These are phyloP conservation scores for Hypsibius dujardini DNA, from an alignment of 1,140 invertebrate genomes.

Conservation along the genomic window DNA sequence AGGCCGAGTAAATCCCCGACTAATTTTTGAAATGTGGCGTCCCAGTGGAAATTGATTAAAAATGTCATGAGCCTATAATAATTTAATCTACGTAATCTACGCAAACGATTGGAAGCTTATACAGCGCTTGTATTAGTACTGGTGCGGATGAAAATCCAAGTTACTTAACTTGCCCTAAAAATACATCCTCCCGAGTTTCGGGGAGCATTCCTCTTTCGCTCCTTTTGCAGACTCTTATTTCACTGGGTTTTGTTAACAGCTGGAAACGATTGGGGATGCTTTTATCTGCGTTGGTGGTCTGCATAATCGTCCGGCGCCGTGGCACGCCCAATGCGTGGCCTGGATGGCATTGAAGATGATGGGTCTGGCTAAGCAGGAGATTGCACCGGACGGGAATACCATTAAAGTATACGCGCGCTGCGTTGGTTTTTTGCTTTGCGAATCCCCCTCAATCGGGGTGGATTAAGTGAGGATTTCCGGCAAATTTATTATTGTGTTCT, in stretches of 20 bases:
- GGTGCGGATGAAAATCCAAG: not conserved
- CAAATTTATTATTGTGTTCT: constrained; percentile 7
- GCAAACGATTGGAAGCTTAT: not conserved
- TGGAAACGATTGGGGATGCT: constrained; percentile 80
- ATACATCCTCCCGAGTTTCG: not conserved
- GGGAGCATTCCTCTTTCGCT: not conserved
- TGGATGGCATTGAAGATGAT: constrained; percentile 90
- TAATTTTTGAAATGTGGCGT: too few species aligned
- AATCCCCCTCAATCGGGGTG: not conserved
- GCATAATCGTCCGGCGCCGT: constrained; percentile 51
- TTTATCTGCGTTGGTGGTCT: constrained; percentile 83
- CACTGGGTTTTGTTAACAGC: constrained; percentile 39
- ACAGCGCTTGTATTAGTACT: not conserved
- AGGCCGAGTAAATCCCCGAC: too few species aligned
- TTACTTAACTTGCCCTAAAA: not conserved
- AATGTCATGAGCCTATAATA: too few species aligned
- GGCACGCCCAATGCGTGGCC: constrained; percentile 77
- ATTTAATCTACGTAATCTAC: not conserved
- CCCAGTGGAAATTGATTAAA: too few species aligned
- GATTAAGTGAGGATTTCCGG: not conserved
- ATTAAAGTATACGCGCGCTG: constrained; percentile 47
- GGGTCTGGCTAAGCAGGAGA: constrained; percentile 60
- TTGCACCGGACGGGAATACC: constrained; percentile 70
- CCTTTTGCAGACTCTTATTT: not conserved
- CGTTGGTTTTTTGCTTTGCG: too few species aligned